Base-by-base conservation (phyloP, 1,140 invertebrate genomes). In the Sycophaga agraensis region DNA sequence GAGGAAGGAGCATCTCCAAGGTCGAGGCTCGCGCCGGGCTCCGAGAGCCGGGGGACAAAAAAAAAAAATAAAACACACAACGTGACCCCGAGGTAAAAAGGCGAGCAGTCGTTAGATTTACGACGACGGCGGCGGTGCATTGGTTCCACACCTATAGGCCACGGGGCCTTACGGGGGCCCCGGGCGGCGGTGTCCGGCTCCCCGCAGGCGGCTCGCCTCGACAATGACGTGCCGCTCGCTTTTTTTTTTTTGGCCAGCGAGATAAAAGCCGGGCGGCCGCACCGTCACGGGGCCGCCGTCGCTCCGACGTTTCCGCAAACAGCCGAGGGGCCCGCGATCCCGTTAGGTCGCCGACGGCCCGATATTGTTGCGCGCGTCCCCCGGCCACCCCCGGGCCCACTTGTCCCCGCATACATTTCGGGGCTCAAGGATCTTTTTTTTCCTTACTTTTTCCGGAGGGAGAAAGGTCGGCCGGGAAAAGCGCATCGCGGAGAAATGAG, bases 261-360 rank as follows among this genome's bases (percentile, higher is more conserved):
- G 64, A 72, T 69, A 72, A 71, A 70, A 63, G 63, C 62, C 35
- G 14, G 46, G 6, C 43, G 40, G 51, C 48, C 45, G 64, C 68
- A 46, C 66, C 70, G 70, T 72, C 66, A 73, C 70, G 65, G 46
- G 49, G 64, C 56, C 49, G 49, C 17, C 8, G 48, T 43, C 26
- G 35, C 57, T n/a, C 53, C 43, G 49, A 59, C 53, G 63, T 66
- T 74, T 76, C 74, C 74, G 74, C 71, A 73, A 76, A 76, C 69
- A 76, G 58, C 56, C 28, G 45, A 46, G 45, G 4, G n/a, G 11
- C 17, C 3, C 16, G 0, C 24, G 5, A 7, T 21, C 35, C 72
- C 70, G 70, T 74, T 72, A 73, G 66, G 70, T 74, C 59, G 31
- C 31, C 21, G 12, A n/a, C n/a, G n/a, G 21, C 9, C 17, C 31